These are phyloP conservation scores for Athetis lepigone DNA, from an alignment of 2,888 invertebrate species.

Conservation along the genomic window DNA sequence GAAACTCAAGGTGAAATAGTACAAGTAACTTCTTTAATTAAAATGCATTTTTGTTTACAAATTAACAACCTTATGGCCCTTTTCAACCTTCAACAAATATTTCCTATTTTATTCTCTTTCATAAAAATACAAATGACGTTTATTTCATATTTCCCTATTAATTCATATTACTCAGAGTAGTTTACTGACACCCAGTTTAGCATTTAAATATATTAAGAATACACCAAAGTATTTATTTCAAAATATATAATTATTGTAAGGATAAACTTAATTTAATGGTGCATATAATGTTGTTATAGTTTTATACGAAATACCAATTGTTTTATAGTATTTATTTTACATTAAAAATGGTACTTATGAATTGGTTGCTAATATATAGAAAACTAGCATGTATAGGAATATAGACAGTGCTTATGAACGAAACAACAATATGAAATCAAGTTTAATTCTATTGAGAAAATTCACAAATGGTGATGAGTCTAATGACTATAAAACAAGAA, in stretches of 20 bases:
- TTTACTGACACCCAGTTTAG: slow-evolving; percentile 17
- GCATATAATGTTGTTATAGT: slow-evolving; percentile 51
- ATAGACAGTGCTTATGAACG: slow-evolving; percentile 24
- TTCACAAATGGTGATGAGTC: too few species aligned
- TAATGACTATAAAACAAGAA: too few species aligned
- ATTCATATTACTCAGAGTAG: background rate
- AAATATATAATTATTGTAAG: slow-evolving; percentile 24
- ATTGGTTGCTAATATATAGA: slow-evolving; percentile 36
- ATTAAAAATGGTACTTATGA: slow-evolving; percentile 32
- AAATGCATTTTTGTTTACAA: slow-evolving; percentile 1
- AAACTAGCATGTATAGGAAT: slow-evolving; percentile 3
- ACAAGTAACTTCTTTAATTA: background rate
- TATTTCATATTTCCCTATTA: too few species aligned
- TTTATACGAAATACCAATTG: slow-evolving; percentile 28
- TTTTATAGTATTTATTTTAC: slow-evolving; percentile 29
- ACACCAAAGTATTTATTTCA: slow-evolving; percentile 32
- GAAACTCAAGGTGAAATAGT: background rate
- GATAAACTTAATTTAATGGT: slow-evolving; percentile 44
- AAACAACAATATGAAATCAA: background rate
- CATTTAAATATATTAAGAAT: slow-evolving; percentile 25
- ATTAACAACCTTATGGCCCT: background rate
- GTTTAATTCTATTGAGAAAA: too few species aligned
- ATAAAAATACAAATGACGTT: background rate
- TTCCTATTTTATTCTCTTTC: background rate
- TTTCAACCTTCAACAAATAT: background rate